phyloP scores from a whole-genome alignment of 2,888 invertebrate species.

The Tiliacea citrago region DNA sequence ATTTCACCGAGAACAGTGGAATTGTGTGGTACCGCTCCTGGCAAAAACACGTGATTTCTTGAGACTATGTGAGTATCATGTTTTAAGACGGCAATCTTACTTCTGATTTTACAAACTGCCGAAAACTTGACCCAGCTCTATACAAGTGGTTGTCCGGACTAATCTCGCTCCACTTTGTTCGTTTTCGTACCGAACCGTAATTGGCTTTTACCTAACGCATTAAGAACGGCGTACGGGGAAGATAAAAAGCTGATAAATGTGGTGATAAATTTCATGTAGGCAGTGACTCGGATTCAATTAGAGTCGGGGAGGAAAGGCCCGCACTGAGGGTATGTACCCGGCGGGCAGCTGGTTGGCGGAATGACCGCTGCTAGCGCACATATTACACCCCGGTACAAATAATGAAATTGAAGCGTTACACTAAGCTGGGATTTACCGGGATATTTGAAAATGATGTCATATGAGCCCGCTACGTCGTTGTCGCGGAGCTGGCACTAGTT shows the following conservation, averaged over 20 bases:
- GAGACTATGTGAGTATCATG: conserved; percentile 3
- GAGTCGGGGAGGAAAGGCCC: conserved; percentile 67
- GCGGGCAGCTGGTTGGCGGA: conserved; percentile 62
- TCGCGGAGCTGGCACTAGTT: conserved; percentile 61
- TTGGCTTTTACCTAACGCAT: conserved; percentile 71
- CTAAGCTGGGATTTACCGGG: conserved; percentile 20
- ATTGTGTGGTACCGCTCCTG: conserved; percentile 8
- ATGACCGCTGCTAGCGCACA: conserved; percentile 62
- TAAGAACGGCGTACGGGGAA: conserved; percentile 70
- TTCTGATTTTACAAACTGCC: conserved; percentile 42
- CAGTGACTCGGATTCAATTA: conserved; percentile 78
- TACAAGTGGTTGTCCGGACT: conserved; percentile 44
- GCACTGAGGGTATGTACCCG: conserved; percentile 54
- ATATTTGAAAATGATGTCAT: conserved; percentile 59
- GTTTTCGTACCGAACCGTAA: conserved; percentile 65
- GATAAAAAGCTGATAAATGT: conserved; percentile 78
- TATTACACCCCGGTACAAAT: conserved; percentile 59
- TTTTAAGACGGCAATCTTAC: conserved; percentile 26
- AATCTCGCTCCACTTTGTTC: conserved; percentile 62
- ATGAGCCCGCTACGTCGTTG: conserved; percentile 48
- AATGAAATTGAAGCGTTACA: conserved; percentile 51
- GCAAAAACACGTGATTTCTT: conserved; percentile 17
- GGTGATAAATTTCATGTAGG: conserved; percentile 77
- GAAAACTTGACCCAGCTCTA: conserved; percentile 52
- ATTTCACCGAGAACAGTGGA: conserved; percentile 42